Base-by-base conservation (phyloP, 92 coral and sea anemone species). In the Pocillopora grandis region DNA sequence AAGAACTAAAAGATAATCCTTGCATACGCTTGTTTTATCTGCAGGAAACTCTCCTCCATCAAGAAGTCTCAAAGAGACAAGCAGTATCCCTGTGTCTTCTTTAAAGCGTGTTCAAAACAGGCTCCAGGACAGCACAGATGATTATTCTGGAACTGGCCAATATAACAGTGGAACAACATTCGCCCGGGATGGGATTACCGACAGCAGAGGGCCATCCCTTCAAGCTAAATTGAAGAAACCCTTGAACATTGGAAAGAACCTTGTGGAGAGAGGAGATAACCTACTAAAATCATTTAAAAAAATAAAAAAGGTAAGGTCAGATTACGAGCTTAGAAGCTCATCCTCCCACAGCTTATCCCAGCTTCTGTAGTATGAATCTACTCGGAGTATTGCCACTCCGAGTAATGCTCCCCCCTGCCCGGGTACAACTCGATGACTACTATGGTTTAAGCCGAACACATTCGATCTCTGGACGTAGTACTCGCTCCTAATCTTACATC, bases 11-110 rank as follows among this genome's bases (percentile, higher is more conserved):
- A 3, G 52, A 42, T 7, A 42, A 42, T 42, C 52, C 52, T 42
- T 3, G 52, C 52, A 42, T 42, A 42, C 52, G 52, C n/a, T 20
- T 66, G 12, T 72, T 72, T 9, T 19, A 36, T 42, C 58, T 52
- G 33, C 12, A 72, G 77, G 62, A 12, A n/a, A 52, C 19, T 72
- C 77, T 56, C 31, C 19, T 17, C 77, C 77, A 72, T n/a, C 58
- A 48, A 20, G 1, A 72, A 55, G 19, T 72, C 35, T 12, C 27
- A 42, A 20, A 35, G 77, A 17, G 58, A 60, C 58, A 56, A 21
- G 55, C 4, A 9, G 52, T 48, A 48, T 13, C 4, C 59, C 59
- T 18, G 77, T 52, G 15, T 55, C 19, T 20, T 8, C 77, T 1
- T 72, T 27, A 48, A 35, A 20, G 62, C 12, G 60, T 37, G 1